Percentiles rank a stretch among this genome's conserved stretches.
These are phyloP conservation scores for Intellagama lesueurii DNA, from an alignment of 2,797 vertebrate species.

Conservation along the genomic window DNA sequence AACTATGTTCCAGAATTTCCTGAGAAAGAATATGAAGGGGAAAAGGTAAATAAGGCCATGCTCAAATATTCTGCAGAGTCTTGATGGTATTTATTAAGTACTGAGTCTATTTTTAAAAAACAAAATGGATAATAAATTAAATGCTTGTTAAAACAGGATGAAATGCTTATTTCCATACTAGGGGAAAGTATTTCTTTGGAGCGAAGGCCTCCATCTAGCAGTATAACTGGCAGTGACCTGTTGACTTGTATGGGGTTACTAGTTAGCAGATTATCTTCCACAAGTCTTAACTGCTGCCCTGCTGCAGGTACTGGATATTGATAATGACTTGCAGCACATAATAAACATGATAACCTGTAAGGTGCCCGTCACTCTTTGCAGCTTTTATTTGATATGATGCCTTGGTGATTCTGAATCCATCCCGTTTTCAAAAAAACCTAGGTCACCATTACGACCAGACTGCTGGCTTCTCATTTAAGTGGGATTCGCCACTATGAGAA, in stretches of 20 bases:
- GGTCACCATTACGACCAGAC: conserved; percentile 91
- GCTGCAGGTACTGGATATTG: background rate
- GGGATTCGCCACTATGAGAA: conserved; percentile 98
- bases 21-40: conserved; percentile 90
- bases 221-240: background rate
- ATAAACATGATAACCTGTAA: too few species aligned
- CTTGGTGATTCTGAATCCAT: background rate
- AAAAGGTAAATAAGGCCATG: conserved; percentile 82
- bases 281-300: too few species aligned
- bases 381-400: background rate
- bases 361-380: too few species aligned
- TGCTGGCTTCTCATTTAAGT: conserved; percentile 94
- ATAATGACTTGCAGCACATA: too few species aligned
- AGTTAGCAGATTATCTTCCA: too few species aligned
- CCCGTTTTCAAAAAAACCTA: conserved; percentile 59
- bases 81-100: too few species aligned
- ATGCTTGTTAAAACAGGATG: too few species aligned
- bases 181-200: too few species aligned
- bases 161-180: too few species aligned
- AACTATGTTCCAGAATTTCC: conserved; percentile 96
- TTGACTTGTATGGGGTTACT: background rate
- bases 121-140: too few species aligned
- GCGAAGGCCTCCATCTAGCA: too few species aligned
- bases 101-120: too few species aligned
- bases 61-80: background rate